Conservation (phyloP, 2,888 invertebrate genomes). For the Tholera decimalis region DNA sequence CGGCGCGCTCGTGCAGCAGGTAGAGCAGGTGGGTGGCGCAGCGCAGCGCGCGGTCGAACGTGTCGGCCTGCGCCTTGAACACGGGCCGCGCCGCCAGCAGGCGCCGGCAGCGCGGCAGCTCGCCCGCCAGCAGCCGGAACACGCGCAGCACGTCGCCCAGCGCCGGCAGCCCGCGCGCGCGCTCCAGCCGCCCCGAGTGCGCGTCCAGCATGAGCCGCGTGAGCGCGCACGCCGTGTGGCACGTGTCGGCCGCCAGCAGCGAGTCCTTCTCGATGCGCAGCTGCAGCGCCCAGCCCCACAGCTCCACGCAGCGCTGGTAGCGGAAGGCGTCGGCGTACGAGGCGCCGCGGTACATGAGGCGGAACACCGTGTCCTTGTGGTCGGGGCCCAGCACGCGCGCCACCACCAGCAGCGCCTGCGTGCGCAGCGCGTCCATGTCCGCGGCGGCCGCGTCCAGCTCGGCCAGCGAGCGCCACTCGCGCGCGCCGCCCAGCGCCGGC, state of each 20-base stretch:
- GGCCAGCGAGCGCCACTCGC: slow-evolving; percentile 94
- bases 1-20: slow-evolving; percentile 92
- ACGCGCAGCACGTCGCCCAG: slow-evolving; percentile 94
- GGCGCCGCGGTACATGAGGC: slow-evolving; percentile 94
- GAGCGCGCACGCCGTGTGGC: slow-evolving; percentile 96
- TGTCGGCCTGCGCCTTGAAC: slow-evolving; percentile 95
- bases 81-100: slow-evolving; percentile 92
- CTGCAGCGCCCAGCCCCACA: slow-evolving; percentile 96
- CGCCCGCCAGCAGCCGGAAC: slow-evolving; percentile 90
- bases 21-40: slow-evolving; percentile 95
- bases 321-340: slow-evolving; percentile 94
- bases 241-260: slow-evolving; percentile 94
- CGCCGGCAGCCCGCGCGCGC: slow-evolving; percentile 83
- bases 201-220: slow-evolving; percentile 96
- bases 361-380: slow-evolving; percentile 97
- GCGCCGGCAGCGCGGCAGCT: slow-evolving; percentile 91
- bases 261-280: slow-evolving; percentile 95
- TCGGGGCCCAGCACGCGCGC: slow-evolving; percentile 96
- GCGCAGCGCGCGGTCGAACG: slow-evolving; percentile 95
- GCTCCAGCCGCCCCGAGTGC: slow-evolving; percentile 91
- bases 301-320: slow-evolving; percentile 96
- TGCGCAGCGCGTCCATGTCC: slow-evolving; percentile 96
- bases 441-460: slow-evolving; percentile 94
- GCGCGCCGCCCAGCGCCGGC: slow-evolving; percentile 87
- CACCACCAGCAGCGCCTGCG: slow-evolving; percentile 96